These are phyloP conservation scores for Acanthopagrus latus DNA, from an alignment of 2,797 vertebrate species.

Conservation along the genomic window DNA sequence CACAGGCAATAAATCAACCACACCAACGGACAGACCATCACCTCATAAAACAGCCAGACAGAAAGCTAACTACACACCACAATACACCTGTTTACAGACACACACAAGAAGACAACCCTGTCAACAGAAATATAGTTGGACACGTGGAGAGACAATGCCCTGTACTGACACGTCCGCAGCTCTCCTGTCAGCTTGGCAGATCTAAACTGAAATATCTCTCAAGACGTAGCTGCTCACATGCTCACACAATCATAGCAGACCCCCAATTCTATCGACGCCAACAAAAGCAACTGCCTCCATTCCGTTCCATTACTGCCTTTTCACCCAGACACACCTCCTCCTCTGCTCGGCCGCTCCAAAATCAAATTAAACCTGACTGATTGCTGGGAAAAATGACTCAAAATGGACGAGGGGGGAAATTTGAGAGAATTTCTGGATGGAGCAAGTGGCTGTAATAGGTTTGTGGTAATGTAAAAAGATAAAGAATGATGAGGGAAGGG, in stretches of 20 bases:
- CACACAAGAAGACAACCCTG: background rate
- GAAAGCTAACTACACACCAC: background rate
- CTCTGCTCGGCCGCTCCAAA: constrained; percentile 41
- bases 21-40: background rate
- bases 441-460: constrained; percentile 42
- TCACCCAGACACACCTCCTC: constrained; percentile 30
- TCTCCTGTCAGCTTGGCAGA: constrained; percentile 41
- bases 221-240: background rate
- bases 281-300: constrained; percentile 3
- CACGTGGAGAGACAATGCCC: background rate
- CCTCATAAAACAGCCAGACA: background rate
- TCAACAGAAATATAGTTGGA: constrained; percentile 3
- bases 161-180: constrained; percentile 29
- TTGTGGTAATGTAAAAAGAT: constrained; percentile 17
- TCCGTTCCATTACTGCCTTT: constrained; percentile 42
- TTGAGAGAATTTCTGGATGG: constrained; percentile 37
- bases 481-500: background rate
- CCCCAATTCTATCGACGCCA: constrained; percentile 10
- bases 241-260: constrained; percentile 7
- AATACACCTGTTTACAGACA: background rate
- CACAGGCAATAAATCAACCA: constrained; percentile 3
- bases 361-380: constrained; percentile 52
- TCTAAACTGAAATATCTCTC: constrained; percentile 36
- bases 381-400: constrained; percentile 10
- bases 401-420: constrained; percentile 18